Evolutionary conservation across 2,113 vertebrate species (phyloP).

Genomic region (Oceanodroma tethys): DNA sequence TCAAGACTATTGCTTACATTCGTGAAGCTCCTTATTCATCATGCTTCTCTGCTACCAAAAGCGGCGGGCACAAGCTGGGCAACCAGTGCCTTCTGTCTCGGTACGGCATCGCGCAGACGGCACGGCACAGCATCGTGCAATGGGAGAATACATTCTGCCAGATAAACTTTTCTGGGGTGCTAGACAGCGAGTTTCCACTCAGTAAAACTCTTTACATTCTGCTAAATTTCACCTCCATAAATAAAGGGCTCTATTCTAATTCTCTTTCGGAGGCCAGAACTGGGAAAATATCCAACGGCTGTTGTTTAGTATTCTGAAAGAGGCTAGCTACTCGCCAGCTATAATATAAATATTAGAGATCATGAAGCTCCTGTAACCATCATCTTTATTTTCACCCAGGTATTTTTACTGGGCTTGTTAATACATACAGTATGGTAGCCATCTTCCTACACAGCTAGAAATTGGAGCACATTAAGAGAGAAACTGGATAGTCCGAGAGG

Average conservation of each 20-base stretch:
- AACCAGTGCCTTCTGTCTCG: not conserved
- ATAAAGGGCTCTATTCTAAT: not conserved
- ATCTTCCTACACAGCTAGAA: not conserved
- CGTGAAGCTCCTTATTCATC: not conserved
- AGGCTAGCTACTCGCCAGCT: not conserved
- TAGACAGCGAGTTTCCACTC: not conserved
- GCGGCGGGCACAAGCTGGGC: not conserved
- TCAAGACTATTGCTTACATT: not conserved
- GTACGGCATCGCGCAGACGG: fast-evolving
- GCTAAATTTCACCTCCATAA: not conserved
- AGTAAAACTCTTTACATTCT: not conserved
- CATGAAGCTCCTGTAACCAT: not conserved
- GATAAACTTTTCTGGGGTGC: not conserved
- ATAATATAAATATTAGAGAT: not conserved
- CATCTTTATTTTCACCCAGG: not conserved
- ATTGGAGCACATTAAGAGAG: not conserved
- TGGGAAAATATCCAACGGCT: not conserved
- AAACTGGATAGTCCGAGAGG: not conserved
- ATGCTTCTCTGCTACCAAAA: not conserved
- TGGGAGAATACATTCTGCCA: not conserved
- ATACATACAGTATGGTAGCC: not conserved
- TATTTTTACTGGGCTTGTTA: not conserved
- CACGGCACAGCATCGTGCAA: not conserved
- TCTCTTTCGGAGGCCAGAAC: not conserved
- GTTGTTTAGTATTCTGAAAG: not conserved